Evolutionary conservation across 2,888 invertebrate species (phyloP).

Genomic region (Pollenia amentaria): DNA sequence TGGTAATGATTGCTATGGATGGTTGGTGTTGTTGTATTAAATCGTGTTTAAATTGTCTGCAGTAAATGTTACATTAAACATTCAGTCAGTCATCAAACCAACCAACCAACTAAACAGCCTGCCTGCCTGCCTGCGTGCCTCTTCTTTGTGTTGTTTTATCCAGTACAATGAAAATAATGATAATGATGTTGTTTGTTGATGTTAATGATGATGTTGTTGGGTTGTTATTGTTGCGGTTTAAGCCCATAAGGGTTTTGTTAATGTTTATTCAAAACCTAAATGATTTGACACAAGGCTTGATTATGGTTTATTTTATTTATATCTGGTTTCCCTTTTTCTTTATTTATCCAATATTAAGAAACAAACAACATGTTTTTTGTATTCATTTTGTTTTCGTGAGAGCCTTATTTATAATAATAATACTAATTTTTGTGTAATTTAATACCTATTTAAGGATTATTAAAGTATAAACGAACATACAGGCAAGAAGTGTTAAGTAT

Average conservation of each 20-base stretch:
- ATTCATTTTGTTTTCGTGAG: slow-evolving; percentile 33
- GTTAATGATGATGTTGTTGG: slow-evolving; percentile 54
- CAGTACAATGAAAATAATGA: not conserved
- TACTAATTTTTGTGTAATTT: slow-evolving; percentile 58
- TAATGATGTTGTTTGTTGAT: slow-evolving; percentile 40
- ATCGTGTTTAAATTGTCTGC: slow-evolving; percentile 71
- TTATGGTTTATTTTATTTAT: slow-evolving; percentile 64
- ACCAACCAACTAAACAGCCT: not conserved
- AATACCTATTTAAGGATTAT: slow-evolving; percentile 66
- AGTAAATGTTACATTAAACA: slow-evolving; percentile 69
- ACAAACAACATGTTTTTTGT: slow-evolving; percentile 27
- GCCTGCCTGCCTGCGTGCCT: not conserved
- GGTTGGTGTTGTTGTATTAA: slow-evolving; percentile 57
- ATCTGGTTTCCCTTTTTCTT: slow-evolving; percentile 25
- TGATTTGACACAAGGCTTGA: slow-evolving; percentile 74
- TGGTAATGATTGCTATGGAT: slow-evolving; percentile 30
- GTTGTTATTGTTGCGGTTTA: slow-evolving; percentile 68
- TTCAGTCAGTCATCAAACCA: slow-evolving; percentile 46
- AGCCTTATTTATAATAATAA: slow-evolving; percentile 35
- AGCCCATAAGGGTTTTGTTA: slow-evolving; percentile 64
- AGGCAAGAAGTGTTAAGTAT: slow-evolving; percentile 45
- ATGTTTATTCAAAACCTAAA: slow-evolving; percentile 74
- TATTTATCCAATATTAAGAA: slow-evolving; percentile 11
- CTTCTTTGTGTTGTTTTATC: not conserved
- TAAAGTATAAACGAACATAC: slow-evolving; percentile 27